A percentile compares a stretch with the other conserved stretches of the same genome.
Evolutionary conservation across 2,888 invertebrate genomes (phyloP).

Genomic region (Harpagoxenus sublaevis): DNA sequence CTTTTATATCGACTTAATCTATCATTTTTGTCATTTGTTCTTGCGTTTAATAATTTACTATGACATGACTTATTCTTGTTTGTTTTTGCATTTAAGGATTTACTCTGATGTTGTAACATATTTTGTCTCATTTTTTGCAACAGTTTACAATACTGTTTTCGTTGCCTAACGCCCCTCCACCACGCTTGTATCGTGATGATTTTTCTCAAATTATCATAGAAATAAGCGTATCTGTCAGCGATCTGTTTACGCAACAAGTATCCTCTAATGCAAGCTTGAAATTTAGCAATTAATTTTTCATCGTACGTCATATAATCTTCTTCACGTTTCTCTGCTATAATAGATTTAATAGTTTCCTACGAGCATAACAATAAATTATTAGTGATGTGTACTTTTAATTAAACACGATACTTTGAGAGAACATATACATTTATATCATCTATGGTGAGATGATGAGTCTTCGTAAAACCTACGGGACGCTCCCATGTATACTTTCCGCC

Average conservation of each 20-base stretch:
- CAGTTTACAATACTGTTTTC: conserved; percentile 86
- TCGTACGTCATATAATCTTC: conserved; percentile 71
- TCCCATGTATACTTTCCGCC: conserved; percentile 81
- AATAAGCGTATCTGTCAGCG: conserved; percentile 85
- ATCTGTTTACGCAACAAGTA: conserved; percentile 87
- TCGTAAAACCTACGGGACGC: conserved; percentile 75
- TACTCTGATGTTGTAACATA: conserved; percentile 77
- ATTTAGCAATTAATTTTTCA: conserved; percentile 84
- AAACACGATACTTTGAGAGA: background rate
- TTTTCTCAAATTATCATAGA: conserved; percentile 85
- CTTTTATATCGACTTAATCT: conserved; percentile 87
- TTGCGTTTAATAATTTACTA: conserved; percentile 87
- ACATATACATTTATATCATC: conserved; percentile 80
- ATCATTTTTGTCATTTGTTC: conserved; percentile 84
- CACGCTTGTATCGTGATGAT: conserved; percentile 89
- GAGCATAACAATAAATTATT: conserved; percentile 64
- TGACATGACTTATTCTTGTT: conserved; percentile 86
- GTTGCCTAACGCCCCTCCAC: conserved; percentile 88
- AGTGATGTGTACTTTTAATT: background rate
- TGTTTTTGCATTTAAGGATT: conserved; percentile 35
- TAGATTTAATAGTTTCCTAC: conserved; percentile 87
- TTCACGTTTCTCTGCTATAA: conserved; percentile 86
- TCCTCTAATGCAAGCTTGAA: conserved; percentile 89
- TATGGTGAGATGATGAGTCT: conserved; percentile 78
- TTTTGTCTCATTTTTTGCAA: conserved; percentile 86